Base-by-base conservation (phyloP, 1,140 invertebrate genomes). In the Coenobita brevimanus region DNA sequence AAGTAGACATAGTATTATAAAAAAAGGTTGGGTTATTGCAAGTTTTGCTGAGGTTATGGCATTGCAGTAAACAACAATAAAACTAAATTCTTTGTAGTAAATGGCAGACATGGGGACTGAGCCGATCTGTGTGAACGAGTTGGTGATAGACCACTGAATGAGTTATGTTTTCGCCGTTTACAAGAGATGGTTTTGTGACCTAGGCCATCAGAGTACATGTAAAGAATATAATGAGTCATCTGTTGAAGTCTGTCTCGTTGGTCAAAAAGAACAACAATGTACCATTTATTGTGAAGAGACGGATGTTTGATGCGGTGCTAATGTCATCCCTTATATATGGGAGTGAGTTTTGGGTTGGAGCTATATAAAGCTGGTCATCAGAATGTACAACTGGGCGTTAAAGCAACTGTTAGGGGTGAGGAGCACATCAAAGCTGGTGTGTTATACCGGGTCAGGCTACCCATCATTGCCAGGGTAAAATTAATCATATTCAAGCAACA, bases 201-300 rank as follows among this genome's bases (percentile, higher is more conserved):
- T 73, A 41, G 13, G 79, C 79, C 3, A 50, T 82, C 3, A 50
- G 24, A 17, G 21, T 50, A 3, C 60, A 82, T 76, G 79, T 24
- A 10, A 46, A 76, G n/a, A 24, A 27, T 8, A 82, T 60, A 73
- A 67, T 82, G 13, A 24, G 27, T 27, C 81, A 82, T 33, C 13
- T 82, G 3, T 69, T 82, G 60, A 82, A 82, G 67, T 82, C 67
- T 41, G 81, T 82, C 4, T 71, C 54, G 1, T 71, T 82, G 64
- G 3, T 82, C 2, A 85, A 85, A 36, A 85, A 85, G 41, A 85
- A 85, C 38, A 33, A 76, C 57, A 62, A 85, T 73, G 69, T 73
- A 79, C 82, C 82, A 46, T 80, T 75, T 85, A 17, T 43, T 81
- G 21, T 85, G 13, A 85, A 43, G 33, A 33, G 41, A 64, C 38